A percentile compares a stretch with the other conserved stretches of the same genome.
Conservation (phyloP, 1,140 invertebrate genomes). For the Polypedilum vanderplanki region DNA sequence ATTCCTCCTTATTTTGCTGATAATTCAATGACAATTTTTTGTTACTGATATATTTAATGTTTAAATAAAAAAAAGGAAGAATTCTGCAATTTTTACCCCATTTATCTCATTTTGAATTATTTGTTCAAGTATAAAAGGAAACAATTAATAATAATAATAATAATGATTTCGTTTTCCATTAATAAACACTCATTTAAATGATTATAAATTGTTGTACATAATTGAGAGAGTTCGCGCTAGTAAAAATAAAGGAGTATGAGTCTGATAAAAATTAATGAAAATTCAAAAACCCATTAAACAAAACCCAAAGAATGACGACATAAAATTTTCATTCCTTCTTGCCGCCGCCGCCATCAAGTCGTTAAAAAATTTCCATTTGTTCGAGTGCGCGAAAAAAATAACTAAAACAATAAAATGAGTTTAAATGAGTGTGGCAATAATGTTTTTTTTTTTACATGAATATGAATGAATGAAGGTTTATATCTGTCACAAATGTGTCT, state of each 20-base stretch:
- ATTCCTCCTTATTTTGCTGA: not conserved
- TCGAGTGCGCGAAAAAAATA: too few relatives aligned
- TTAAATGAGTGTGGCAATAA: slow-evolving; percentile 17
- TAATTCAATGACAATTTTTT: not conserved
- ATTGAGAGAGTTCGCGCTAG: not conserved
- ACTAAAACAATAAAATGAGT: not conserved
- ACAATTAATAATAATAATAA: slow-evolving; percentile 8
- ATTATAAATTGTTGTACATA: slow-evolving; percentile 26
- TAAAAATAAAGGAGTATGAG: not conserved
- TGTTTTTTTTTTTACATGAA: not conserved
- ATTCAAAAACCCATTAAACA: slow-evolving; percentile 27
- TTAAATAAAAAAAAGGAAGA: not conserved
- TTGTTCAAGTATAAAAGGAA: not conserved
- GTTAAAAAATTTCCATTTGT: not conserved
- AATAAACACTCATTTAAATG: slow-evolving; percentile 26
- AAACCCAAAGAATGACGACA: slow-evolving; percentile 26
- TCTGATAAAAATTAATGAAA: slow-evolving; percentile 16
- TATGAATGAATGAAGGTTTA: not conserved
- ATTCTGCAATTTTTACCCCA: not conserved
- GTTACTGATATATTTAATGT: not conserved
- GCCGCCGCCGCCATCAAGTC: not conserved
- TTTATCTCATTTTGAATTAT: not conserved
- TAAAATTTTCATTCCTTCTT: slow-evolving; percentile 1
- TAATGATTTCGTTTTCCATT: slow-evolving; percentile 14
- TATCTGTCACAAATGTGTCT: not conserved